phyloP scores from a whole-genome alignment of 2,797 vertebrate genomes.

The Pipistrellus nathusii region DNA sequence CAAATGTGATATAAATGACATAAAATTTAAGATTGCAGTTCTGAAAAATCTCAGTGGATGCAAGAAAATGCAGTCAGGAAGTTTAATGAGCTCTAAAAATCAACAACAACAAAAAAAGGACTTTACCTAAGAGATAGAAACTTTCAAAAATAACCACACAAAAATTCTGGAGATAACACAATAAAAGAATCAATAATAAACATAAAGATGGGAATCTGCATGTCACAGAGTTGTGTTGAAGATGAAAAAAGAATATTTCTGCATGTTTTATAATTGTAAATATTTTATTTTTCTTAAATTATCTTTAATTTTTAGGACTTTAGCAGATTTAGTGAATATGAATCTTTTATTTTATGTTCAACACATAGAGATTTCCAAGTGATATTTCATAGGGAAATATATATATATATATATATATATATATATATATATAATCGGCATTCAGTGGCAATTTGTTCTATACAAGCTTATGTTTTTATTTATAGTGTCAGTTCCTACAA shows the following conservation, averaged over 20 bases:
- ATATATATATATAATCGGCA: background rate
- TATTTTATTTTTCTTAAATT: background rate
- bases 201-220: background rate
- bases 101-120: too few species aligned
- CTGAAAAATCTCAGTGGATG: too few species aligned
- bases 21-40: too few species aligned
- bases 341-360: background rate
- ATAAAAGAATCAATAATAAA: background rate
- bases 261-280: background rate
- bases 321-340: background rate
- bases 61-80: too few species aligned
- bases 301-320: background rate
- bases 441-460: background rate
- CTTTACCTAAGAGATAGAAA: too few species aligned
- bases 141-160: too few species aligned
- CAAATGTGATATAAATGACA: too few species aligned
- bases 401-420: background rate
- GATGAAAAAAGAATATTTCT: background rate
- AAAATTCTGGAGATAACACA: too few species aligned
- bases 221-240: background rate
- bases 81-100: too few species aligned
- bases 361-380: background rate
- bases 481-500: background rate
- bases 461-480: background rate
- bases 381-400: background rate